Percentiles rank a stretch among this genome's conserved stretches.
Conservation (phyloP, 2,113 vertebrate species). For the Piliocolobus tephrosceles region DNA sequence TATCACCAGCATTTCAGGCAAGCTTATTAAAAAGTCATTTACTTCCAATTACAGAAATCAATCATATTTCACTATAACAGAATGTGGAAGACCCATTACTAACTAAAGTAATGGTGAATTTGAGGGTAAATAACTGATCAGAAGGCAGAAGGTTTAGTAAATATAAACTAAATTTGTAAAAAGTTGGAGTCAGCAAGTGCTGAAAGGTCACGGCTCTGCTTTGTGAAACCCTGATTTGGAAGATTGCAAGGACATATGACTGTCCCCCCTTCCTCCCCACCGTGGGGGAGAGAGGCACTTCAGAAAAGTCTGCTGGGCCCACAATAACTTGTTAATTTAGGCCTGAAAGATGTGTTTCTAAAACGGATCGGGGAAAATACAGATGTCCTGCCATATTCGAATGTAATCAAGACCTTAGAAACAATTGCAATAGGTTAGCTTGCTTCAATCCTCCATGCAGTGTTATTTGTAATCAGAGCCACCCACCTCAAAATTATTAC, state of each 20-base stretch:
- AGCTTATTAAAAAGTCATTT: conserved; percentile 62
- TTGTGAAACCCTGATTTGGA: neutral
- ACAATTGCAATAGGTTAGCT: neutral
- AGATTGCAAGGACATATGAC: neutral
- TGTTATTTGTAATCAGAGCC: neutral
- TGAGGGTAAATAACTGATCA: neutral
- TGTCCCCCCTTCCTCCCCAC: neutral
- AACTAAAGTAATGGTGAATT: neutral
- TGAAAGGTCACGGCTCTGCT: neutral
- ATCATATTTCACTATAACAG: conserved; percentile 28
- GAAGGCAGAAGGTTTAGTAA: neutral
- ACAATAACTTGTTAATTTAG: neutral
- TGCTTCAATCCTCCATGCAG: neutral
- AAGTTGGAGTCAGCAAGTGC: neutral
- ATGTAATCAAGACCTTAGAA: neutral
- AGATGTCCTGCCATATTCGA: neutral
- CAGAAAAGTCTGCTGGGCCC: neutral
- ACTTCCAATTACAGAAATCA: conserved; percentile 25
- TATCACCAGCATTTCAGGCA: conserved; percentile 34
- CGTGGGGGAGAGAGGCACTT: neutral
- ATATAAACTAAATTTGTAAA: neutral
- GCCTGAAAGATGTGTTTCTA: neutral
- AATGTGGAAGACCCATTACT: neutral
- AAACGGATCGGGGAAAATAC: neutral
- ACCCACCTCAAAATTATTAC: no score